Conservation (phyloP, 2,797 vertebrate genomes). For the Esox lucius region DNA sequence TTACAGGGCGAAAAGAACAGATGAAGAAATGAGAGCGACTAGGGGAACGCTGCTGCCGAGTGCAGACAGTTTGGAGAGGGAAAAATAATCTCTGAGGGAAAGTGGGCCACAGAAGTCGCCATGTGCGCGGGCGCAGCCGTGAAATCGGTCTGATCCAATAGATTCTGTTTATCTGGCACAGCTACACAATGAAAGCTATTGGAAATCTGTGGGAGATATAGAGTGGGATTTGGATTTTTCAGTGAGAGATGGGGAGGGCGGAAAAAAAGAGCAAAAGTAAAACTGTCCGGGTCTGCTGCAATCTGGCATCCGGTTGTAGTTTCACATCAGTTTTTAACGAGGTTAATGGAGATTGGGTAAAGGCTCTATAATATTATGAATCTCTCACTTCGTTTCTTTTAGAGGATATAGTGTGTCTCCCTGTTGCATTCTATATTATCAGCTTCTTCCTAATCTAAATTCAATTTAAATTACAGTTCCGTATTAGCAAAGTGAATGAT, state of each 20-base stretch:
- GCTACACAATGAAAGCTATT: conserved; percentile 71
- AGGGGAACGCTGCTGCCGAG: conserved; percentile 46
- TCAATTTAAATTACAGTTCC: no score
- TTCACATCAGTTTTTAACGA: conserved; percentile 68
- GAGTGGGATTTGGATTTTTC: conserved; percentile 71
- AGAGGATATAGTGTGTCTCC: conserved; percentile 27
- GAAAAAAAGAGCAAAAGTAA: conserved; percentile 69
- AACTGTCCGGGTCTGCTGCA: conserved; percentile 67
- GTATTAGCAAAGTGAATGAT: no score
- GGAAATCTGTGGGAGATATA: conserved; percentile 80
- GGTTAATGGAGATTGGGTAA: conserved; percentile 67
- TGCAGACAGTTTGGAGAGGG: conserved; percentile 28
- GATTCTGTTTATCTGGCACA: conserved; percentile 80
- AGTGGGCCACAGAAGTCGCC: conserved; percentile 72
- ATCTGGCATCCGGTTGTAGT: conserved; percentile 68
- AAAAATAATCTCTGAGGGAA: background rate
- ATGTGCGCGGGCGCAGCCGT: conserved; percentile 75
- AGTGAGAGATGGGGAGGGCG: conserved; percentile 45
- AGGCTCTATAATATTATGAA: conserved; percentile 53
- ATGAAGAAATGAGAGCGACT: conserved; percentile 43
- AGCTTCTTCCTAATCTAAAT: no score
- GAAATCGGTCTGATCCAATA: conserved; percentile 80
- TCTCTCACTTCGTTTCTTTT: conserved; percentile 37
- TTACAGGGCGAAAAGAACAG: background rate
- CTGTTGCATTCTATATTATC: background rate